Conservation (phyloP, 2,113 vertebrate species). For the Zosterops pallidus region DNA sequence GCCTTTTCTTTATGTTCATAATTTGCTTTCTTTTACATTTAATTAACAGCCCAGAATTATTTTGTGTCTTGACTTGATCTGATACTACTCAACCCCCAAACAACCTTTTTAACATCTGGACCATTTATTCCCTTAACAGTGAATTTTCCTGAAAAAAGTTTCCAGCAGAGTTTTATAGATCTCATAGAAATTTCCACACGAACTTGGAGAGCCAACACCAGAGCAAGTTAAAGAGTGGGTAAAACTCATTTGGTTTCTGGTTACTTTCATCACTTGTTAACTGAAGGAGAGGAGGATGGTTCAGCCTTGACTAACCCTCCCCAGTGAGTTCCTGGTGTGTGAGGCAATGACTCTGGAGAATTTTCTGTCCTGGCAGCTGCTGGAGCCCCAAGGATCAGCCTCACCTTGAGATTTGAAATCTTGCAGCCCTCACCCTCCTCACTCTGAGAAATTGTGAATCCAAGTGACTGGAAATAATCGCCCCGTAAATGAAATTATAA, state of each 20-base stretch:
- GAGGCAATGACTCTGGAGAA: rapidly evolving
- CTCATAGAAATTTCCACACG: not conserved
- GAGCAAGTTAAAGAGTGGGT: not conserved
- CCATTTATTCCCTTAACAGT: not conserved
- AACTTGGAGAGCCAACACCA: not conserved
- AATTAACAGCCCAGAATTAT: not conserved
- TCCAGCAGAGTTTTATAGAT: not conserved
- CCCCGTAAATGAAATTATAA: not conserved
- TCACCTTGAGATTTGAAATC: not conserved
- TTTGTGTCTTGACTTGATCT: not conserved
- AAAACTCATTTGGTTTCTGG: not conserved
- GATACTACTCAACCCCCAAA: not conserved
- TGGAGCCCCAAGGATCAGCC: not conserved
- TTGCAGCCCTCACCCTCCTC: not conserved
- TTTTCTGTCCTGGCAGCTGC: not conserved
- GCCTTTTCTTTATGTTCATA: not conserved
- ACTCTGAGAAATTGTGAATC: not conserved
- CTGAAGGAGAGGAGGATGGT: not conserved
- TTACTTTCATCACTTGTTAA: not conserved
- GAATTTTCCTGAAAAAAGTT: not conserved
- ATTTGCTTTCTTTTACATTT: not conserved
- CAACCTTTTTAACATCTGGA: not conserved
- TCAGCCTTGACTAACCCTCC: not conserved
- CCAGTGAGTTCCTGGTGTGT: not conserved
- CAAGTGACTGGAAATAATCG: not conserved